Percentiles rank a stretch among this genome's conserved stretches.
phyloP scores from a whole-genome alignment of 2,888 invertebrate genomes.

The Acanthosepion lycidas region DNA sequence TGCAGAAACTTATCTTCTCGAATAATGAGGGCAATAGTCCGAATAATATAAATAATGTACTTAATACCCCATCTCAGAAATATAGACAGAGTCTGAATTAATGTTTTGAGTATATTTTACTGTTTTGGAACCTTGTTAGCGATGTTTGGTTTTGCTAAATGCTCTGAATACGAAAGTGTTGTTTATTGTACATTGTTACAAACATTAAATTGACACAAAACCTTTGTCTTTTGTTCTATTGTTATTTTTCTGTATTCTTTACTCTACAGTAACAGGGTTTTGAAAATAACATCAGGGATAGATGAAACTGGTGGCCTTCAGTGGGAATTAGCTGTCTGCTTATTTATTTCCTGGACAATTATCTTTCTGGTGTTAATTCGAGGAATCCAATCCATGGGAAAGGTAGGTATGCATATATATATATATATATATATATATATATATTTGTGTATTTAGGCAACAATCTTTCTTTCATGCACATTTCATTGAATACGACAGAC shows the following conservation, averaged over 20 bases:
- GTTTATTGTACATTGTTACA: background rate
- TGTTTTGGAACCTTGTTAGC: too few species aligned
- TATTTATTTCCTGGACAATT: constrained; percentile 72
- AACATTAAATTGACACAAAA: too few species aligned
- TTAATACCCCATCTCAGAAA: too few species aligned
- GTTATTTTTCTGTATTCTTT: background rate
- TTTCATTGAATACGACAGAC: too few species aligned
- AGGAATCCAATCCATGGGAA: constrained; percentile 73
- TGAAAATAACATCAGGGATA: constrained; percentile 66
- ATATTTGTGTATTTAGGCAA: background rate
- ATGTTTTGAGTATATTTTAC: too few species aligned
- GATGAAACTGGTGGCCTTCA: constrained; percentile 66
- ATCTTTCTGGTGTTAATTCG: constrained; percentile 71
- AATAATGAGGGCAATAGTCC: too few species aligned
- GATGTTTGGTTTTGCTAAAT: too few species aligned
- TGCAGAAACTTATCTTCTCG: too few species aligned
- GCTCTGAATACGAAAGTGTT: background rate
- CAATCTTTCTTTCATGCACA: too few species aligned
- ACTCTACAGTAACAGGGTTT: constrained; percentile 65
- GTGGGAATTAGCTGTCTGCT: constrained; percentile 71
- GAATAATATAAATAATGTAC: too few species aligned
- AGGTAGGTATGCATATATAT: constrained; percentile 61
- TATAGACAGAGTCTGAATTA: too few species aligned
- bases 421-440: background rate
- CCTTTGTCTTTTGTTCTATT: background rate